These are phyloP conservation scores for Myotis lucifugus DNA, from an alignment of 2,113 vertebrate genomes.

Conservation along the genomic window DNA sequence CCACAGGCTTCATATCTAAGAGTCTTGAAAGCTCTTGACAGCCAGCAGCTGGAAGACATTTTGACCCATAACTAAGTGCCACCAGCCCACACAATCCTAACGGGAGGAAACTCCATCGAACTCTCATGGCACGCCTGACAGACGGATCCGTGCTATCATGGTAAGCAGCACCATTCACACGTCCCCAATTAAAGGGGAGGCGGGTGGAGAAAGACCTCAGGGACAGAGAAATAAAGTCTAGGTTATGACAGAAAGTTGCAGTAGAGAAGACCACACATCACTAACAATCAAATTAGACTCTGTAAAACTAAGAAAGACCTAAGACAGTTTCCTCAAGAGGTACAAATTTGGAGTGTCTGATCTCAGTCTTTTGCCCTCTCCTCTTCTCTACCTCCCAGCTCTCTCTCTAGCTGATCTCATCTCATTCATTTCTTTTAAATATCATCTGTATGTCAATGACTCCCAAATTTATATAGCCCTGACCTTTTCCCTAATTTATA, in stretches of 20 bases:
- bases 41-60: background rate
- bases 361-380: background rate
- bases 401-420: background rate
- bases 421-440: background rate
- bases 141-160: background rate
- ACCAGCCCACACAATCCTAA: background rate
- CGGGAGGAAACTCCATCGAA: background rate
- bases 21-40: background rate
- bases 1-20: background rate
- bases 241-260: fast-evolving
- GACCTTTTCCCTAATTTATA: constrained; percentile 2
- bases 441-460: constrained; percentile 21
- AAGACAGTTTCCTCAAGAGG: background rate
- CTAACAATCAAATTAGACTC: background rate
- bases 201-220: background rate
- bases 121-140: background rate
- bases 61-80: background rate
- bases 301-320: background rate
- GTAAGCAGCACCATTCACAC: background rate
- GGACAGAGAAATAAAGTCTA: background rate
- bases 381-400: background rate
- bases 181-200: background rate
- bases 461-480: background rate
- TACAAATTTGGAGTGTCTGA: background rate
- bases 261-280: background rate